Evolutionary conservation across 2,797 vertebrate species (phyloP).

Genomic region (Eulemur rubriventer): DNA sequence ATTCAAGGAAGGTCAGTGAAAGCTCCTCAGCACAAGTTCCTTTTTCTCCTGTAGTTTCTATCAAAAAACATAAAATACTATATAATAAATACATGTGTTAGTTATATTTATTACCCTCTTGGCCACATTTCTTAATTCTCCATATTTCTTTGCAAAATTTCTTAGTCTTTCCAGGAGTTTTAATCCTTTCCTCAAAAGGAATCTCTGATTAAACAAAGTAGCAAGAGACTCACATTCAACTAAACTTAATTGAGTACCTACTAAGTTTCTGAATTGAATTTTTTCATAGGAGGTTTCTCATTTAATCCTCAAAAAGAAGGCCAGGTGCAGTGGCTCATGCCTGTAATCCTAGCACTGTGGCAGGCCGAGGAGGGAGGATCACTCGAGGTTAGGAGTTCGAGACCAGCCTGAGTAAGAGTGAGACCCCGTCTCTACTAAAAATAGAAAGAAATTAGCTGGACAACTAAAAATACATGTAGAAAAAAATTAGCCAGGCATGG

Average conservation of each 20-base stretch:
- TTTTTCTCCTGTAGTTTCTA: neutral
- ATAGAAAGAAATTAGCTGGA: too few species aligned
- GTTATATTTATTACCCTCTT: neutral
- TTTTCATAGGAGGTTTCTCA: constrained; percentile 15
- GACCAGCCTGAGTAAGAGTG: too few species aligned
- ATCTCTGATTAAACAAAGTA: constrained; percentile 2
- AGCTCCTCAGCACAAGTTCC: neutral
- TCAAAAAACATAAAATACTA: neutral
- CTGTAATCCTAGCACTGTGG: too few species aligned
- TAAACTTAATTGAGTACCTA: neutral
- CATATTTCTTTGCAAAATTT: constrained; percentile 20
- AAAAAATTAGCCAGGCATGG: too few species aligned
- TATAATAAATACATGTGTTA: constrained; percentile 1
- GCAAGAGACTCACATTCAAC: neutral
- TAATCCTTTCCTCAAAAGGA: constrained; percentile 27
- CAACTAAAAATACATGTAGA: too few species aligned
- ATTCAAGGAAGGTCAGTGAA: neutral
- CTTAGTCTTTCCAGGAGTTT: constrained; percentile 1
- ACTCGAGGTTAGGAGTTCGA: too few species aligned
- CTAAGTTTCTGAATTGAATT: constrained; percentile 24
- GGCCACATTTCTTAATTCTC: neutral
- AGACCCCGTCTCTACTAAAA: too few species aligned
- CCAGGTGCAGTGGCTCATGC: too few species aligned
- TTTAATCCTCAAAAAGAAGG: constrained; percentile 37
- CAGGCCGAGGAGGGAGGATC: too few species aligned